phyloP scores from a whole-genome alignment of 2,113 vertebrate species.

The Ctenomys sociabilis region DNA sequence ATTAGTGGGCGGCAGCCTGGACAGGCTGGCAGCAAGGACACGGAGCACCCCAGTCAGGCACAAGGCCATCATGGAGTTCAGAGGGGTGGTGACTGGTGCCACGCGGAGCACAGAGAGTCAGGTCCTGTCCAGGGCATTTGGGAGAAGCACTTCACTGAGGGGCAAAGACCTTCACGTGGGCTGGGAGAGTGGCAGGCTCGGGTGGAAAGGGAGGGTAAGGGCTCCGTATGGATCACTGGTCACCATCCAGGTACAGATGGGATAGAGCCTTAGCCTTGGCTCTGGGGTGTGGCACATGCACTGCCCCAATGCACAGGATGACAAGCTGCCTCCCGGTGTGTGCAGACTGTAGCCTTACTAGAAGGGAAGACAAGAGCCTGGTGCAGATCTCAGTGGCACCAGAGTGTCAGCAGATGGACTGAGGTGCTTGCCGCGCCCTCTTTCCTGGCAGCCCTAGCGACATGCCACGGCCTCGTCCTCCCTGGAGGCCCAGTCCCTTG shows the following conservation, averaged over 20 bases:
- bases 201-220: rapidly evolving
- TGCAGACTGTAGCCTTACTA: rapidly evolving
- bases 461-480: neutral
- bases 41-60: neutral
- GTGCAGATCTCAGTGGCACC: rapidly evolving
- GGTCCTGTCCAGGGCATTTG: neutral
- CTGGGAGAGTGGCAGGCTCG: rapidly evolving
- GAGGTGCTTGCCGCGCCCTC: too few species aligned
- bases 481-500: neutral
- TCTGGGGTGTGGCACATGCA: rapidly evolving
- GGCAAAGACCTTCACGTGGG: too few species aligned
- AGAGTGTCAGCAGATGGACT: neutral
- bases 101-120: rapidly evolving
- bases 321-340: neutral
- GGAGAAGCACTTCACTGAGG: neutral
- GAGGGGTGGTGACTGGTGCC: neutral
- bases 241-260: neutral
- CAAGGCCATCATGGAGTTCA: neutral
- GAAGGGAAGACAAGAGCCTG: neutral
- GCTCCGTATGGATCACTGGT: too few species aligned
- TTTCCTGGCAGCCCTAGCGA: neutral
- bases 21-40: neutral
- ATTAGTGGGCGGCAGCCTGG: neutral
- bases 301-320: neutral
- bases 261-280: too few species aligned